A percentile compares a stretch with the other conserved stretches of the same genome.
These are phyloP conservation scores for Allygus modestus DNA, from an alignment of 2,888 invertebrate genomes.

Conservation along the genomic window DNA sequence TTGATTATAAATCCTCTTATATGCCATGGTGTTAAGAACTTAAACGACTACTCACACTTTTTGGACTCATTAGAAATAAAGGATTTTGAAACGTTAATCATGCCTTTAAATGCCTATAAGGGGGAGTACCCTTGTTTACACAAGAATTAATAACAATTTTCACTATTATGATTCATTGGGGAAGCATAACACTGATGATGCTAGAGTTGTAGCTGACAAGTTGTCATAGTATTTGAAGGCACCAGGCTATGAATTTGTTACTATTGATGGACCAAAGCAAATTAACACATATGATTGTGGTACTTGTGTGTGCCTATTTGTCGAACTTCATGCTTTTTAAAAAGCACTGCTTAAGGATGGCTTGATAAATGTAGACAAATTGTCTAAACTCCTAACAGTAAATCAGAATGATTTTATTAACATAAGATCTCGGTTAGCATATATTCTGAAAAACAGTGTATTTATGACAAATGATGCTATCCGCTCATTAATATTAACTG, in stretches of 20 bases:
- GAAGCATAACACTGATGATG: not conserved
- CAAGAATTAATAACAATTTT: not conserved
- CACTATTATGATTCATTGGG: slow-evolving; percentile 13
- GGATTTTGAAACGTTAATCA: not conserved
- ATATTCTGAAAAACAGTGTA: too few relatives aligned
- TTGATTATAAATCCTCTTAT: slow-evolving; percentile 1
- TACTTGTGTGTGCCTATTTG: not conserved
- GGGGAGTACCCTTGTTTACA: not conserved
- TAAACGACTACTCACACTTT: not conserved
- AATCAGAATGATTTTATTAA: too few relatives aligned
- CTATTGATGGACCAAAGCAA: not conserved
- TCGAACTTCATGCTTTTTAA: not conserved
- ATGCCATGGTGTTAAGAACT: not conserved
- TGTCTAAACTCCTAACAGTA: too few relatives aligned
- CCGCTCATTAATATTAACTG: too few relatives aligned
- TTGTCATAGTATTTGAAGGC: not conserved
- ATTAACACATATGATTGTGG: slow-evolving; percentile 1
- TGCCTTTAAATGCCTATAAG: not conserved
- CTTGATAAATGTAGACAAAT: not conserved
- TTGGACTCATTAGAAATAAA: not conserved
- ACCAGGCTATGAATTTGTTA: not conserved
- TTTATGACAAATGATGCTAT: too few relatives aligned
- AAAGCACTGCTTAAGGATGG: not conserved
- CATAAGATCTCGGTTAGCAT: too few relatives aligned
- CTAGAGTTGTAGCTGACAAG: not conserved